Conservation (phyloP, 1,140 invertebrate genomes). For the Conus betulinus region DNA sequence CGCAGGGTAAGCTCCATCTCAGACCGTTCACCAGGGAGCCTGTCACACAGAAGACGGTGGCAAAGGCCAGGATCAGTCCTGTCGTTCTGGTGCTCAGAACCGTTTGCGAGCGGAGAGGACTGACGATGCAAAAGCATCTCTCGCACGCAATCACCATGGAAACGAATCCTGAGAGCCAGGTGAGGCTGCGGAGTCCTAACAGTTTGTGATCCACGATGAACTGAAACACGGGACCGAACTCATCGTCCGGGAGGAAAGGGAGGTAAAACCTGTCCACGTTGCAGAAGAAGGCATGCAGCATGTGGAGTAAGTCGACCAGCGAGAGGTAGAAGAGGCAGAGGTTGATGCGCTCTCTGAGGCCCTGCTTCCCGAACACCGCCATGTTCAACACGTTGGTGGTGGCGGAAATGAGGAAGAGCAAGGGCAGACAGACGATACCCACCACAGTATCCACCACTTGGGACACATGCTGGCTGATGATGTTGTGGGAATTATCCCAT, state of each 20-base stretch:
- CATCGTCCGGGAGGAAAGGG: too few species aligned
- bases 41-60: background rate
- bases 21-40: too few species aligned
- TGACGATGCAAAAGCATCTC: background rate
- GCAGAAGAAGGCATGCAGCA: background rate
- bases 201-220: too few species aligned
- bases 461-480: background rate
- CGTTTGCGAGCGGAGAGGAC: background rate
- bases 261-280: conserved; percentile 18
- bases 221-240: too few species aligned
- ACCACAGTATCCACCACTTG: background rate
- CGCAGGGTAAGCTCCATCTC: too few species aligned
- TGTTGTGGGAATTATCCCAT: background rate
- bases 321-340: conserved; percentile 3
- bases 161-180: too few species aligned
- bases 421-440: too few species aligned
- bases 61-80: background rate
- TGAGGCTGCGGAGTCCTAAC: too few species aligned
- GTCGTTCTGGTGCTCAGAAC: conserved; percentile 22
- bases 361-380: background rate
- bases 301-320: background rate
- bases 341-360: background rate
- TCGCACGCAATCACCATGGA: conserved; percentile 12
- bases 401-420: too few species aligned
- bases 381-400: conserved; percentile 2